Conservation (phyloP, 2,113 vertebrate genomes). For the Hipposideros armiger region DNA sequence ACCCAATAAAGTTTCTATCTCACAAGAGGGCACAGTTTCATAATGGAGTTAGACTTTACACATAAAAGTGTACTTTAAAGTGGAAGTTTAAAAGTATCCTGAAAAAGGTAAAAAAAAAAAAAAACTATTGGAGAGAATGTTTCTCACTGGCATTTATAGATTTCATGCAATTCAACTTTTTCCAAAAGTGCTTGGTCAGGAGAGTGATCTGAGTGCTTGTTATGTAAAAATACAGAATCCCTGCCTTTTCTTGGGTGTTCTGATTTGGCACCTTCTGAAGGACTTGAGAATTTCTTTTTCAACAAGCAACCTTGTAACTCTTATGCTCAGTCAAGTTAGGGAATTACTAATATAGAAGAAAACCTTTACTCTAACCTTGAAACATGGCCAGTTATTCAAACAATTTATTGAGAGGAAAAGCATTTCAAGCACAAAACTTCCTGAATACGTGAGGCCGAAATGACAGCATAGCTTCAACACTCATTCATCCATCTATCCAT, state of each 20-base stretch:
- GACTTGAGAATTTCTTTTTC: not conserved
- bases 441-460: constrained; percentile 41
- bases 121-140: not conserved
- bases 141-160: not conserved
- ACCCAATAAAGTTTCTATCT: not conserved
- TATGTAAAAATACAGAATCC: not conserved
- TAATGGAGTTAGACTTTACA: not conserved
- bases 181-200: not conserved
- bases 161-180: not conserved
- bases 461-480: not conserved
- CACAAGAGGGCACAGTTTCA: not conserved
- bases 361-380: constrained; percentile 2
- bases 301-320: not conserved
- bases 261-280: not conserved
- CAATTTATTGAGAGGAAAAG: not conserved
- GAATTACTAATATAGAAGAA: constrained; percentile 31
- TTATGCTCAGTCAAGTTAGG: not conserved
- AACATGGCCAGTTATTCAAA: not conserved
- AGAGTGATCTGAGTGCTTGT: not conserved
- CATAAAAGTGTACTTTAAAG: not conserved
- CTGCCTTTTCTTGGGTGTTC: not conserved
- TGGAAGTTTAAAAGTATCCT: constrained; percentile 7
- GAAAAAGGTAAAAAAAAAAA: not conserved
- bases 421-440: constrained; percentile 21
- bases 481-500: not conserved